Evolutionary conservation across 2,888 invertebrate species (phyloP), one percentile per base, ranked within the genome.

Genomic region (Ophion obscuratus): DNA sequence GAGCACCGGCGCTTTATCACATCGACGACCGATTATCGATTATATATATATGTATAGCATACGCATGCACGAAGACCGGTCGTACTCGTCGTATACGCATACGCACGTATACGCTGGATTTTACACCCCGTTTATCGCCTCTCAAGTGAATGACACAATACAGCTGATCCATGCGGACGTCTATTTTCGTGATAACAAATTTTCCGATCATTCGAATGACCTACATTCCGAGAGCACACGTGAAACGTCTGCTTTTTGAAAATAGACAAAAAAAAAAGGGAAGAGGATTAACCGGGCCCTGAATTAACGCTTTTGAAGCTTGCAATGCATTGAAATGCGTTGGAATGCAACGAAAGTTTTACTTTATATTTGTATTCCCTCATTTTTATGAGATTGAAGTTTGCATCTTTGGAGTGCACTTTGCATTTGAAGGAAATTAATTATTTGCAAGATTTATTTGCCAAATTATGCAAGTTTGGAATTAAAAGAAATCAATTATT

Each of bases 1-100:
- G 73, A n/a, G 44, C 53, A 36, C 27, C 17, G 66, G 73, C 27
- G n/a, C 20, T 80, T 80, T 40, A 74, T 74, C 40, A 59, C 5
- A 64, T 80, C 40, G 36, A 47, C 4, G 66, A n/a, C 64, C 20
- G 73, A 73, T 80, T 80, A 80, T 57, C 27, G 74, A 67, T 66
- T 74, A 57, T 74, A 31, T 57, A 11, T 14, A 57, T 67, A 36
- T 64, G 40, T 10, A 10, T 10, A 66, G n/a, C 27, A 53, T 62
- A 75, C 44, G 62, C 40, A 40, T 40, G 9, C 40, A 40, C 40
- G 31, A 7, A 40, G 24, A 6, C 40, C 40, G 40, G 40, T 9
- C 2, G 47, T n/a, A 24, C 20, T 36, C 53, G 40, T n/a, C n/a
- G 31, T 17, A 31, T 27, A 44, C 59, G 11, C 59, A 62, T 40